Conservation (phyloP, 64 coral and sea anemone genomes). For the Montipora cactus region DNA sequence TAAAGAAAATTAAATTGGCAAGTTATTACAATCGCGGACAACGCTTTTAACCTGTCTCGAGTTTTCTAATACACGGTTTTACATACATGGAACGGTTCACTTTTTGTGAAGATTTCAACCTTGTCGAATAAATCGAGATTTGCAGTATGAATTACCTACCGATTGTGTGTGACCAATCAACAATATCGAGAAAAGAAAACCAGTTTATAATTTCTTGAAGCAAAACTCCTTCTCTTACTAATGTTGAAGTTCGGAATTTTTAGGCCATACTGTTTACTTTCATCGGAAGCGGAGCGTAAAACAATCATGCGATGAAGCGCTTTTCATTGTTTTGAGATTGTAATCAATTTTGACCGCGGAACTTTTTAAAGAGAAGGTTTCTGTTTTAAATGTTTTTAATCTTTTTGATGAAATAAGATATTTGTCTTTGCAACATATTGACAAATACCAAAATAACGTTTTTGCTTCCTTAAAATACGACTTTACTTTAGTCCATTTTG, state of each 20-base stretch:
- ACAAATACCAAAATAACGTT: background rate
- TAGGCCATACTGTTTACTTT: background rate
- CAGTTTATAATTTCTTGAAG: background rate
- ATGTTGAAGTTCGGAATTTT: background rate
- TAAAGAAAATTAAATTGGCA: slow-evolving; percentile 13
- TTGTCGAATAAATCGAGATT: no score
- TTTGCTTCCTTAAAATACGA: background rate
- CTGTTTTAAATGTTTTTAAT: background rate
- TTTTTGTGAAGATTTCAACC: no score
- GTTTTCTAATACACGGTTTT: background rate
- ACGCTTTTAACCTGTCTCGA: background rate
- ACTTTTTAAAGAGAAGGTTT: background rate
- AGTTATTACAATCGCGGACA: background rate
- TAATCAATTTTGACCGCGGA: background rate
- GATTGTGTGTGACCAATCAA: background rate
- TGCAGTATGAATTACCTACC: background rate
- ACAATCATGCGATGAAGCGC: background rate
- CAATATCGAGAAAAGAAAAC: background rate
- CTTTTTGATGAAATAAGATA: background rate
- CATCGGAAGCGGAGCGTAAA: slow-evolving; percentile 31
- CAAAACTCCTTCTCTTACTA: background rate
- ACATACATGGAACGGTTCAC: no score
- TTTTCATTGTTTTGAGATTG: background rate
- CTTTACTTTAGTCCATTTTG: no score
- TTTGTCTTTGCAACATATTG: background rate